Evolutionary conservation across 2,797 vertebrate species (phyloP).

Genomic region (Emydoidea blandingii): DNA sequence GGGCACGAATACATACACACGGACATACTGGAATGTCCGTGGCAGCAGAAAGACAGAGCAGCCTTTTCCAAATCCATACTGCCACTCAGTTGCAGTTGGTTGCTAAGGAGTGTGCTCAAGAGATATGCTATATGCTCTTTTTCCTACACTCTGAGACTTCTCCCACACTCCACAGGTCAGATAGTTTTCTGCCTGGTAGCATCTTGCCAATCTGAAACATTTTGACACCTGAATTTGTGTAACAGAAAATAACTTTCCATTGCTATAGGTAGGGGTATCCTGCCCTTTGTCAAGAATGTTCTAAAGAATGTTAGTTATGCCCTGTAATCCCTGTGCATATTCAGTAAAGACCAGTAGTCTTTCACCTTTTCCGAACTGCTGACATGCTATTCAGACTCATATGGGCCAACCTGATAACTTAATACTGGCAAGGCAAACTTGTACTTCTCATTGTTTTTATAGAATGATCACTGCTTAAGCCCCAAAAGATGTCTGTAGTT

Average conservation of each 20-base stretch:
- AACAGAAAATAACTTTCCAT: neutral
- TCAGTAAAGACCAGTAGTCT: neutral
- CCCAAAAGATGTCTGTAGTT: neutral
- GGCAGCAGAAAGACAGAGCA: too few species aligned
- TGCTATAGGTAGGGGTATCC: neutral
- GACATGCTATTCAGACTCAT: neutral
- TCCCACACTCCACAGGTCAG: too few species aligned
- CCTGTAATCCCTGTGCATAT: neutral
- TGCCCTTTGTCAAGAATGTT: neutral
- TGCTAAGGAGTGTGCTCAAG: too few species aligned
- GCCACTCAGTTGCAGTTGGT: neutral
- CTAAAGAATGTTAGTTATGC: neutral
- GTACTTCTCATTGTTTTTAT: neutral
- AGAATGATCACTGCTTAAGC: neutral
- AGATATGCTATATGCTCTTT: too few species aligned
- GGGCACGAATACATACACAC: neutral
- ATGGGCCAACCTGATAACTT: neutral
- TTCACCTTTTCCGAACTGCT: neutral
- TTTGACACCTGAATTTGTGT: too few species aligned
- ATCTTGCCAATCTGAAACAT: too few species aligned
- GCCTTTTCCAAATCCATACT: too few species aligned
- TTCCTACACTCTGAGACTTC: too few species aligned
- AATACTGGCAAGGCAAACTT: neutral
- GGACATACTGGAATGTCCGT: neutral
- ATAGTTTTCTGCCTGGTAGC: too few species aligned